Conservation (phyloP, 2,113 vertebrate species). For the Sporophila hypoxantha region DNA sequence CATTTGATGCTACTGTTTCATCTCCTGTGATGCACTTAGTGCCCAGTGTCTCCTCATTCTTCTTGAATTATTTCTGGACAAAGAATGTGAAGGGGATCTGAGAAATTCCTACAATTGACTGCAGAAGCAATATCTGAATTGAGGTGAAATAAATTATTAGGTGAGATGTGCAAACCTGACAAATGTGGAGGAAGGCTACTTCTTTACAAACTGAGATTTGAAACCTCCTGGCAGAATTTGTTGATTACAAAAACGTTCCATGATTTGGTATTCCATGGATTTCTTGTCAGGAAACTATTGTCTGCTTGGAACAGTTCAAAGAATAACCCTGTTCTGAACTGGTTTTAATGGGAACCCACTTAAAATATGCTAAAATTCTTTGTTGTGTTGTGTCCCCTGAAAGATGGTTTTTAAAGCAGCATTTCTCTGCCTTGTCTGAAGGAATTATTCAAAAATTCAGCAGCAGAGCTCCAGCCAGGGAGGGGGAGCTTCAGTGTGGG, state of each 20-base stretch:
- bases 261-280: conserved; percentile 8
- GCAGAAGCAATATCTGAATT: not conserved
- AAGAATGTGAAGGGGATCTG: not conserved
- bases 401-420: not conserved
- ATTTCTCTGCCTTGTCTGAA: not conserved
- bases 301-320: not conserved
- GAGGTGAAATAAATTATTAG: conserved; percentile 2
- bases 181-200: not conserved
- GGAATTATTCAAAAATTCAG: not conserved
- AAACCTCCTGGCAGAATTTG: conserved; percentile 5
- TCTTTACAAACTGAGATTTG: not conserved
- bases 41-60: not conserved
- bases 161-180: not conserved
- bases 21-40: not conserved
- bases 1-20: not conserved
- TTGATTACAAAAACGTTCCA: not conserved
- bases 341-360: not conserved
- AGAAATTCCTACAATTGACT: not conserved
- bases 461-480: not conserved
- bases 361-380: not conserved
- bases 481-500: not conserved
- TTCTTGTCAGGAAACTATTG: conserved; percentile 28
- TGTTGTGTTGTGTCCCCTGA: not conserved
- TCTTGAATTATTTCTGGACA: not conserved
- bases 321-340: not conserved